phyloP scores from a whole-genome alignment of 2,888 invertebrate species.

The Morpho achilles region DNA sequence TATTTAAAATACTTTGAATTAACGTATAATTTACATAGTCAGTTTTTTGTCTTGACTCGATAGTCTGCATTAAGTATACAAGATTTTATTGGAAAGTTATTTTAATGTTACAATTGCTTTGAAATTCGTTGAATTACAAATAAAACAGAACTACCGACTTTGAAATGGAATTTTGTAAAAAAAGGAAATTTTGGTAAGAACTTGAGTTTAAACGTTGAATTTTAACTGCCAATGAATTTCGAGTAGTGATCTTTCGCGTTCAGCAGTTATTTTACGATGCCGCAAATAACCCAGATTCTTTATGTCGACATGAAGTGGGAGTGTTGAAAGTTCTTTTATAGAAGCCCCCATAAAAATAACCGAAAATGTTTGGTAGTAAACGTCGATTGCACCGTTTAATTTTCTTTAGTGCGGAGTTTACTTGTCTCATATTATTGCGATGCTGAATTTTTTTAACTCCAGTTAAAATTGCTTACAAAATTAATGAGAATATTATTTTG shows the following conservation, averaged over 20 bases:
- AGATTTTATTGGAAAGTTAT: no score
- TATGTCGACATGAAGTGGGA: conserved; percentile 12
- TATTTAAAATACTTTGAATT: no score
- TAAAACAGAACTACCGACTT: no score
- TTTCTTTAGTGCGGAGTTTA: conserved; percentile 7
- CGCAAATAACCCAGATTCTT: conserved; percentile 16
- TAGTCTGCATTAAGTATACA: no score
- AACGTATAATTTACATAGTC: no score
- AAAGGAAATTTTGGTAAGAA: not conserved
- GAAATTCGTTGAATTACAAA: no score
- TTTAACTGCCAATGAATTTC: conserved; percentile 11
- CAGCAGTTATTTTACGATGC: conserved; percentile 13
- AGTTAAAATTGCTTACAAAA: no score
- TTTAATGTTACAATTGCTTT: no score
- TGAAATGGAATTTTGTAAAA: not conserved
- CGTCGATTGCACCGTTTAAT: conserved; percentile 13
- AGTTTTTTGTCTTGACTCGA: no score
- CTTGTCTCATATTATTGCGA: not conserved
- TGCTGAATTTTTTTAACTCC: not conserved
- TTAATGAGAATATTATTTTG: no score
- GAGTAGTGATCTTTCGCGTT: conserved; percentile 3
- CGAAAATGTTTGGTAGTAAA: conserved; percentile 19
- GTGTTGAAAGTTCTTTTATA: conserved; percentile 14
- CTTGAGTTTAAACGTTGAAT: not conserved
- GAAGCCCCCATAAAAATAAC: conserved; percentile 15